These are phyloP conservation scores for Grantiella picta DNA, from an alignment of 2,113 vertebrate species.

Conservation along the genomic window DNA sequence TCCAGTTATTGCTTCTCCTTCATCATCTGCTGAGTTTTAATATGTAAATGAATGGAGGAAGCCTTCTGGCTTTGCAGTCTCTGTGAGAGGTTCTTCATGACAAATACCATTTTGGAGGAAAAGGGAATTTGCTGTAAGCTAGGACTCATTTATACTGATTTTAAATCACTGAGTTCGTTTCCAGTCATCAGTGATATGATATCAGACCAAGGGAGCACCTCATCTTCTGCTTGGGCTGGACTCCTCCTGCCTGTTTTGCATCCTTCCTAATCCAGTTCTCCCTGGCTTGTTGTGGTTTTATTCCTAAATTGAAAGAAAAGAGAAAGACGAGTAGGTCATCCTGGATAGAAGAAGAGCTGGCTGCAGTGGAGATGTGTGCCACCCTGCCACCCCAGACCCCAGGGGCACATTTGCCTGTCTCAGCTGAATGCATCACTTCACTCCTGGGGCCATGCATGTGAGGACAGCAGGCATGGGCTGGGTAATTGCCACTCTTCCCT, in stretches of 20 bases:
- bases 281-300: background rate
- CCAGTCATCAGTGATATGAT: fast-evolving
- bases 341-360: background rate
- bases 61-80: background rate
- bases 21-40: background rate
- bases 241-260: background rate
- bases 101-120: background rate
- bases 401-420: background rate
- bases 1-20: background rate
- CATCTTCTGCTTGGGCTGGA: background rate
- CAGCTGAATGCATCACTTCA: background rate
- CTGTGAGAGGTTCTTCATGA: background rate
- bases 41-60: background rate
- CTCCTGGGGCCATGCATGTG: fast-evolving
- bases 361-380: background rate
- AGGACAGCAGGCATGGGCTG: background rate
- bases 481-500: background rate
- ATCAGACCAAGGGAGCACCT: background rate
- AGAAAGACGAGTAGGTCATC: background rate
- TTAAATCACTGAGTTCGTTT: background rate
- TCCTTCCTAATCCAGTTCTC: background rate
- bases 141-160: background rate
- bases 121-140: background rate
- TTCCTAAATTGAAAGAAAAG: background rate
- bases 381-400: background rate